Percentiles rank a stretch among this genome's conserved stretches.
These are phyloP conservation scores for Morpho deidamia DNA, from an alignment of 2,888 invertebrate genomes.

Conservation along the genomic window DNA sequence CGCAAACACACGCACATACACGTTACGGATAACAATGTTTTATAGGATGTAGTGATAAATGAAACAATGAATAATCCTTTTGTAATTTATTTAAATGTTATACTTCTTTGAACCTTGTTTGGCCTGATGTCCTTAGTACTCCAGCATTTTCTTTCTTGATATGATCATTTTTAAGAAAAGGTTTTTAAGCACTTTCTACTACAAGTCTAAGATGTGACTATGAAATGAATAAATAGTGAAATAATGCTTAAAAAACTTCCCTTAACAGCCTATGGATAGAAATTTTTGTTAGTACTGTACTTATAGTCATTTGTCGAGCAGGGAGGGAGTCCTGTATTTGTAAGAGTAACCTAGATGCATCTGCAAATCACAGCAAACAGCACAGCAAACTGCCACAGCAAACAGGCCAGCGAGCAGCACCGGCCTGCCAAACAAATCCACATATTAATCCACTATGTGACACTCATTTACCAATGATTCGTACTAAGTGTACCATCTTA, in stretches of 20 bases:
- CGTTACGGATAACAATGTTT: too few relatives aligned
- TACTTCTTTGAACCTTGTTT: too few relatives aligned
- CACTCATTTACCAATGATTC: slow-evolving; percentile 1
- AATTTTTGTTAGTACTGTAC: slow-evolving; percentile 1
- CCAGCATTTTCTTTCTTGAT: slow-evolving; percentile 13
- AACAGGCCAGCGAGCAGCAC: slow-evolving; percentile 76
- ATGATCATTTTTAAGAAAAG: slow-evolving; percentile 22
- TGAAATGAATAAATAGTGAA: slow-evolving; percentile 2
- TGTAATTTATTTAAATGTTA: background rate
- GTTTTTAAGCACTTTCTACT: background rate
- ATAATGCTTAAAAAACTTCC: background rate
- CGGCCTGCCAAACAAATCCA: slow-evolving; percentile 77
- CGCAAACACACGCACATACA: too few relatives aligned
- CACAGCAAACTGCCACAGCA: slow-evolving; percentile 75
- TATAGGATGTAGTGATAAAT: too few relatives aligned
- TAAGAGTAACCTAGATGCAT: slow-evolving; percentile 64
- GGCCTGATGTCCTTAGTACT: too few relatives aligned
- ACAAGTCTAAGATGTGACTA: too few relatives aligned
- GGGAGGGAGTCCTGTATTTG: slow-evolving; percentile 46
- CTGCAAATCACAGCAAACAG: slow-evolving; percentile 74
- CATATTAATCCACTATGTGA: slow-evolving; percentile 50
- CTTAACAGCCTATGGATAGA: slow-evolving; percentile 7
- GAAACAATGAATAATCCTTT: too few relatives aligned
- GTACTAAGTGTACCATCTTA: background rate
- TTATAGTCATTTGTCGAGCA: slow-evolving; percentile 33